These are phyloP conservation scores for Erinaceus europaeus DNA, from an alignment of 2,113 vertebrate species.

Conservation along the genomic window DNA sequence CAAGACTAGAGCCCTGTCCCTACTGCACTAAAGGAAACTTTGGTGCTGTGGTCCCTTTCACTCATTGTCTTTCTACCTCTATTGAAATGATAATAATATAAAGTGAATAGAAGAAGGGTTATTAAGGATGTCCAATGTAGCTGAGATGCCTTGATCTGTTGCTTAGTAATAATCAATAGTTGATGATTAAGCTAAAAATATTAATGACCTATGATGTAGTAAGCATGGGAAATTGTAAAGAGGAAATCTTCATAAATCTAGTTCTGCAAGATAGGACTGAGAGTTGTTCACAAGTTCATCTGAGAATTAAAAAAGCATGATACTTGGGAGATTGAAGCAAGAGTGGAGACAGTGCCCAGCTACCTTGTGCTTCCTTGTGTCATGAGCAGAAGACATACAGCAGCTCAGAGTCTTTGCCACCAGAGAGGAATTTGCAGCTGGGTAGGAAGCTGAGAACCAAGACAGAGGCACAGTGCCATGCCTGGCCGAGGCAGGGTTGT, in stretches of 20 bases:
- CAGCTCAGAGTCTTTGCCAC: not conserved
- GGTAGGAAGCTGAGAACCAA: slow-evolving; percentile 33
- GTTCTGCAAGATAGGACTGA: not conserved
- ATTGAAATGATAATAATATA: too few species aligned
- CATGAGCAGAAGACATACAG: not conserved
- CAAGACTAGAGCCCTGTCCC: too few species aligned
- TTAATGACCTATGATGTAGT: not conserved
- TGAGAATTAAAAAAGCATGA: too few species aligned
- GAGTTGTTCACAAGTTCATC: not conserved
- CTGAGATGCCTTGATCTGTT: not conserved
- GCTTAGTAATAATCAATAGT: too few species aligned
- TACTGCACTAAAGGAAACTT: too few species aligned
- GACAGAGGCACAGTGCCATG: not conserved
- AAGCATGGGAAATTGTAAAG: not conserved
- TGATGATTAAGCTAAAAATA: too few species aligned
- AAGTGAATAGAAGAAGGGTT: too few species aligned
- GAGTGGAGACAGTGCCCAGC: too few species aligned
- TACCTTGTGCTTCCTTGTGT: not conserved
- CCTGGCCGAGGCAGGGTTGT: slow-evolving; percentile 29
- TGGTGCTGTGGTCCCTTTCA: too few species aligned
- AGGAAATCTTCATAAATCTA: not conserved
- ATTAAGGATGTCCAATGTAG: not conserved
- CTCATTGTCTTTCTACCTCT: too few species aligned
- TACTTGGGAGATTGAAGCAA: too few species aligned
- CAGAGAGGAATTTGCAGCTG: slow-evolving; percentile 48